A percentile compares a stretch with the other conserved stretches of the same genome.
Conservation (phyloP, 2,888 invertebrate genomes). For the Salticus scenicus region DNA sequence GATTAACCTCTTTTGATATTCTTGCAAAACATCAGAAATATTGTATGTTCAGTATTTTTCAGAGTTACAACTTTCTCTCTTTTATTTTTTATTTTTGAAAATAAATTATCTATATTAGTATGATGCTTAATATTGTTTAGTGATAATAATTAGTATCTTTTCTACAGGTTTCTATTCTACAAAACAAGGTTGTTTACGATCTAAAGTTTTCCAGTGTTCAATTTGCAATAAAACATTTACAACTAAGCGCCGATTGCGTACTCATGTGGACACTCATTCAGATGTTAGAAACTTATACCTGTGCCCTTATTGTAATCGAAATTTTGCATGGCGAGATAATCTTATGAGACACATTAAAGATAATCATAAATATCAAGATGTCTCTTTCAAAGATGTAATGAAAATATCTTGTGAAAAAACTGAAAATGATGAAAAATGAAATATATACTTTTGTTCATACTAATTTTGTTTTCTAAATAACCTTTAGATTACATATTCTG, state of each 20-base stretch:
- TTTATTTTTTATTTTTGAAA: too few relatives aligned
- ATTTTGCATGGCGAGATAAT: conserved; percentile 42
- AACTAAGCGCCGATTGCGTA: conserved; percentile 30
- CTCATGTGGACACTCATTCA: conserved; percentile 42
- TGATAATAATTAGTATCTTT: not conserved
- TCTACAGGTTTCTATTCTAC: not conserved
- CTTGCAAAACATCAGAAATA: too few relatives aligned
- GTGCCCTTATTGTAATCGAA: conserved; percentile 30
- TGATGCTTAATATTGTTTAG: too few relatives aligned
- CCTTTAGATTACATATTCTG: too few relatives aligned
- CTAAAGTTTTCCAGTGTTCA: not conserved
- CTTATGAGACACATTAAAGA: conserved; percentile 34
- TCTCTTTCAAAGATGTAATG: not conserved
- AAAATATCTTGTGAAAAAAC: not conserved
- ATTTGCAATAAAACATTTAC: conserved; percentile 36
- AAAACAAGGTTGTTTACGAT: not conserved
- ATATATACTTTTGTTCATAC: too few relatives aligned
- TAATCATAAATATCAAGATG: not conserved
- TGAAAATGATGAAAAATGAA: too few relatives aligned
- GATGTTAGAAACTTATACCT: conserved; percentile 30
- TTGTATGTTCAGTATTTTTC: too few relatives aligned
- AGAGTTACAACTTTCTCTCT: too few relatives aligned
- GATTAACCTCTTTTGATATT: too few relatives aligned
- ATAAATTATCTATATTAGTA: too few relatives aligned
- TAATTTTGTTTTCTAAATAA: too few relatives aligned